phyloP scores from a whole-genome alignment of 2,113 vertebrate genomes.

The Eidolon helvum region DNA sequence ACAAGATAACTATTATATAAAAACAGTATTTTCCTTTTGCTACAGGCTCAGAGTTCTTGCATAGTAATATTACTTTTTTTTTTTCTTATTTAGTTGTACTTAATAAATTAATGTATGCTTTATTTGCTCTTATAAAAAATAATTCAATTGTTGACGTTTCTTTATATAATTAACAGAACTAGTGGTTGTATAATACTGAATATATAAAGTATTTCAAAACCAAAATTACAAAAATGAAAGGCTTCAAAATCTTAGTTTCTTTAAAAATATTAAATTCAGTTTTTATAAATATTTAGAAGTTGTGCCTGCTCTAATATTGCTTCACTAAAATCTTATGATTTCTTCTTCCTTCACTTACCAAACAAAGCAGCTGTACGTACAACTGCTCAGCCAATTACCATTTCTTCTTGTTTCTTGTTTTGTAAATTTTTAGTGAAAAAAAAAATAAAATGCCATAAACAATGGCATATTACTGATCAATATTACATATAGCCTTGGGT shows the following conservation, averaged over 20 bases:
- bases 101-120: neutral
- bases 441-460: neutral
- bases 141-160: neutral
- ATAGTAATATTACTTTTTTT: neutral
- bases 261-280: neutral
- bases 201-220: neutral
- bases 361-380: neutral
- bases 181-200: neutral
- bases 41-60: neutral
- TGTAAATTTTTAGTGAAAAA: neutral
- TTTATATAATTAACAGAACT: neutral
- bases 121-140: constrained; percentile 4
- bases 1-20: neutral
- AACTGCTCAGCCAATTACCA: neutral
- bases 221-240: neutral
- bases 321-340: neutral
- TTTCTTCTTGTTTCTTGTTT: neutral
- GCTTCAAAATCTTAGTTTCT: neutral
- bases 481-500: neutral
- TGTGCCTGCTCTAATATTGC: neutral
- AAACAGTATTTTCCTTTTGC: neutral
- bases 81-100: neutral
- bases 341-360: neutral
- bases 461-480: neutral
- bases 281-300: neutral